Base-by-base conservation (phyloP, 1,140 invertebrate genomes). In the Magallana angulata region DNA sequence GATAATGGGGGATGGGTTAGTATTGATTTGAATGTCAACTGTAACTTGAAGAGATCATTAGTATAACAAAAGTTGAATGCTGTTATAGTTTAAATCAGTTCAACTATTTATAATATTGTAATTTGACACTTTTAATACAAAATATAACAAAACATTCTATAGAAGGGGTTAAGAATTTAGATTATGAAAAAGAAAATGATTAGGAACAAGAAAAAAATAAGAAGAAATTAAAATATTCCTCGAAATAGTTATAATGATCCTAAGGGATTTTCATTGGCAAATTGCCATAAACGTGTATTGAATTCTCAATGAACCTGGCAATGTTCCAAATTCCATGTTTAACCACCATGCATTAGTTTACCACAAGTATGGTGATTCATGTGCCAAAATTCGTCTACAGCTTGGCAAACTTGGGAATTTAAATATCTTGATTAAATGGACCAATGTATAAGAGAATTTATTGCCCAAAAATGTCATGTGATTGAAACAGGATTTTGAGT, bases 1-100 rank as follows among this genome's bases (percentile, higher is more conserved):
- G 92, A 94, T 82, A 92, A 94, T 91, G 95, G 94, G 84, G 95
- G 95, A 91, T 95, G 95, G 95, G 95, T 95, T 93, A 93, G 94
- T 90, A 60, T 89, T 80, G 12, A 12, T 80, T n/a, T 14, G 16
- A 16, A 12, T 16, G 5, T 16, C 16, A 6, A 62, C 60, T 12
- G 9, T 62, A 62, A 16, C n/a, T 62, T 62, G n/a, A 62, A 62
- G n/a, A 16, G 5, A 14, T 12, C n/a, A 62, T 16, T 62, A 62
- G 11, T 12, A 62, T 16, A 62, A 62, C n/a, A 62, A n/a, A 62
- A 6, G 12, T 62, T 62, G 60, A 48, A 48, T 48, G 5, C 5
- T 48, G 36, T 48, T 48, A 24, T 24, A 24, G 18, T 24, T 24
- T 24, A 48, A 2, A 48, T 48, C 36, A 48, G 36, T 48, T 48